Evolutionary conservation across 2,888 invertebrate species (phyloP).

Genomic region (Acanthosepion esculentum): DNA sequence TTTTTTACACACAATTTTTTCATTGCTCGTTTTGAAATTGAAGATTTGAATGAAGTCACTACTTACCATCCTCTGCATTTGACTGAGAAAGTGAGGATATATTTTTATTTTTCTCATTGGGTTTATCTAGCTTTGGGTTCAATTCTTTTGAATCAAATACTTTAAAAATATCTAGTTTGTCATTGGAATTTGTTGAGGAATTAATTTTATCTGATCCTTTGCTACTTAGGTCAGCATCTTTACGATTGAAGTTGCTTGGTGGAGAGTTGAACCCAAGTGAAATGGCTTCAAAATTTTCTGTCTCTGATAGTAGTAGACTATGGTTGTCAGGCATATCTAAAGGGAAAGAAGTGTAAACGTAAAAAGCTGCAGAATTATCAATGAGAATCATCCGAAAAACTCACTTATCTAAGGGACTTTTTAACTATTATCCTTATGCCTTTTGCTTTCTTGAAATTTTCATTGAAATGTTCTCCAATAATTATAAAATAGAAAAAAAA

Average conservation of each 20-base stretch:
- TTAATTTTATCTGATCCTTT: not conserved
- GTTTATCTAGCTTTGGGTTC: not conserved
- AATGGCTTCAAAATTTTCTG: not conserved
- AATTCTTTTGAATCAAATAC: not conserved
- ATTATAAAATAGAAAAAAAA: not conserved
- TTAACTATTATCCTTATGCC: not conserved
- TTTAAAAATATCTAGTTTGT: not conserved
- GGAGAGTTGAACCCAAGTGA: not conserved
- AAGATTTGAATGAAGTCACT: not conserved
- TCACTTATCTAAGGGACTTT: not conserved
- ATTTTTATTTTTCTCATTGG: not conserved
- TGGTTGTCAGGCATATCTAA: not conserved
- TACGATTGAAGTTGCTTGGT: not conserved
- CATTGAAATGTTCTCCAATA: not conserved
- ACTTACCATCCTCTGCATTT: not conserved
- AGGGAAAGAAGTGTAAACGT: not conserved
- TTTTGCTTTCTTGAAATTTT: slow-evolving; percentile 1
- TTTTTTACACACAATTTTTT: not conserved
- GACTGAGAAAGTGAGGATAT: not conserved
- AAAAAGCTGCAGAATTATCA: slow-evolving; percentile 18
- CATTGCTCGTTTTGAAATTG: not conserved
- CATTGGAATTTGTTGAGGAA: not conserved
- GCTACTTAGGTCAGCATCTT: not conserved
- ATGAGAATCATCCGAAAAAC: not conserved
- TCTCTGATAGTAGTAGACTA: not conserved